Evolutionary conservation across 2,888 invertebrate species (phyloP), one percentile per base, ranked within the genome.

Genomic region (Pseudolycoriella hygida): DNA sequence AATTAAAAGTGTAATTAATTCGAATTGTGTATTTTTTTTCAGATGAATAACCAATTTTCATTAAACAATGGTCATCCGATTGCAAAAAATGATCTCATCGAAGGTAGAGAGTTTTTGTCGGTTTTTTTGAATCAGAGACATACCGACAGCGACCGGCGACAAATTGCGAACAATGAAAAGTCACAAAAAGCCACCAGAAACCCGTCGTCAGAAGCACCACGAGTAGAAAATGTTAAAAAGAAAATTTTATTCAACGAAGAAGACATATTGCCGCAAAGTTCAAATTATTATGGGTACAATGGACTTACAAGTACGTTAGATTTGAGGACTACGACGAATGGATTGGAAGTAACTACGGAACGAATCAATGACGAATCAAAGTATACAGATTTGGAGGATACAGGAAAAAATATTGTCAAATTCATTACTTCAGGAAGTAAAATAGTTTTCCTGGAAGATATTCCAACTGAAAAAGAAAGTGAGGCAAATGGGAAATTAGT

Each of bases 81-180:
- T 12, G 8, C 34, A 34, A 34, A 55, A 37, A 59, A 57, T 54
- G 62, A 61, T 52, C 55, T 62, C 53, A 61, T 62, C 50, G 58
- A 59, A 47, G 62, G 62, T 47, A 59, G 60, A 55, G 63, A 62
- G 52, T 62, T 62, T 51, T 55, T 62, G 25, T 61, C 62, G 48
- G 48, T 62, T 46, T 59, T 61, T 46, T 55, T 62, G 44, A 57
- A 58, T 37, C 60, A 56, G 45, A 25, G 25, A 25, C 25, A 25
- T 8, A 25, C 25, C 25, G 25, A 25, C 25, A 25, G 25, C 25
- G 58, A 58, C 46, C 54, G 57, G 32, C 57, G 57, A 31, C 59
- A 56, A 46, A 58, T 58, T 47, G 55, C 57, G 31, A 51, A 56
- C 46, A 56, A 57, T 43, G 50, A 55, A 42, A 54, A 55, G 48